Percentiles rank a stretch among this genome's conserved stretches.
Evolutionary conservation across 2,888 invertebrate species (phyloP).

Genomic region (Labia minor): DNA sequence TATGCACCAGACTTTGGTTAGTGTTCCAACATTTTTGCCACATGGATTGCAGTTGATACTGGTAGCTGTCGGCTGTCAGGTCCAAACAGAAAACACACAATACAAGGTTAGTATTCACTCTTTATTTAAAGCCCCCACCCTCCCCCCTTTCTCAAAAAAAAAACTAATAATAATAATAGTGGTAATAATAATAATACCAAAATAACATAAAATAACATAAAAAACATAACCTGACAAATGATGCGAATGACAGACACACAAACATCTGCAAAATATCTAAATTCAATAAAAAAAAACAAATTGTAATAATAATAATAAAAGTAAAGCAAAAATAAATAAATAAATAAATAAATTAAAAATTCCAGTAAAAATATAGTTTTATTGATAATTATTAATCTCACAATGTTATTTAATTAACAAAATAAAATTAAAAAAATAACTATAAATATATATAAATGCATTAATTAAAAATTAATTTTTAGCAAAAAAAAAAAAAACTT

Average conservation of each 20-base stretch:
- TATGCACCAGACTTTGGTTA: conserved; percentile 81
- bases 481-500: neutral
- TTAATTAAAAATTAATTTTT: neutral
- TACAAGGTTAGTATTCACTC: conserved; percentile 3
- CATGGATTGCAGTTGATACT: conserved; percentile 87
- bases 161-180: neutral
- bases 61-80: conserved; percentile 77
- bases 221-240: neutral
- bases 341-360: neutral
- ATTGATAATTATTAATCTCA: conserved; percentile 4
- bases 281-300: conserved; percentile 5
- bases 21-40: conserved; percentile 96
- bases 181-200: too few relatives aligned
- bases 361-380: neutral
- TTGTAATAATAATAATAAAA: conserved; percentile 14
- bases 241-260: neutral
- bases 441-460: neutral
- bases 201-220: neutral
- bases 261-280: neutral
- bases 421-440: neutral
- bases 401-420: neutral
- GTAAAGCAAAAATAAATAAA: neutral
- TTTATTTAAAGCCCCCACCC: neutral
- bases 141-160: neutral
- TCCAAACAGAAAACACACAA: conserved; percentile 26